phyloP scores from a whole-genome alignment of 2,888 invertebrate genomes.

The Ditula angustiorana region DNA sequence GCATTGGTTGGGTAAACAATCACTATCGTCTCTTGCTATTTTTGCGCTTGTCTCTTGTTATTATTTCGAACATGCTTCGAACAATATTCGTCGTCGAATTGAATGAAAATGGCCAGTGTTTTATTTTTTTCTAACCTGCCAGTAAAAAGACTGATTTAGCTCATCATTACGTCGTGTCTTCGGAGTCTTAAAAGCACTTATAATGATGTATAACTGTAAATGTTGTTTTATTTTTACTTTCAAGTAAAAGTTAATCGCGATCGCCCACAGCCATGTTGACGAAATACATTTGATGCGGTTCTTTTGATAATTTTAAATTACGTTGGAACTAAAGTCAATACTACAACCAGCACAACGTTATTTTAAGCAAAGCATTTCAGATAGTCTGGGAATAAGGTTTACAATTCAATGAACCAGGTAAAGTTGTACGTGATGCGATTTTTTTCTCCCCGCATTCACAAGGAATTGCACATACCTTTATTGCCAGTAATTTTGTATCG shows the following conservation, averaged over 20 bases:
- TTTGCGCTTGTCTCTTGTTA: background rate
- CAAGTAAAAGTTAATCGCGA: conserved; percentile 23
- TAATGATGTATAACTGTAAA: conserved; percentile 11
- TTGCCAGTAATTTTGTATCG: conserved; percentile 12
- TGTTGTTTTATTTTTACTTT: conserved; percentile 18
- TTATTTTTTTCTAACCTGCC: conserved; percentile 1
- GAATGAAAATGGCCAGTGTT: background rate
- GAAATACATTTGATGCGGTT: conserved; percentile 32
- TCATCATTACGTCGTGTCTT: background rate
- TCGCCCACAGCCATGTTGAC: background rate
- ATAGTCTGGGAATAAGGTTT: background rate
- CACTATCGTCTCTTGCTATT: background rate
- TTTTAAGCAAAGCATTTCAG: background rate
- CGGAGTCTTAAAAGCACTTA: background rate
- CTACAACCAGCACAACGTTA: no score
- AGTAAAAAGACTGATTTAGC: background rate
- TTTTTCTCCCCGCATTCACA: conserved; percentile 26
- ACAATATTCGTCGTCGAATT: background rate
- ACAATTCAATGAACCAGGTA: background rate
- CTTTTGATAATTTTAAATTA: conserved; percentile 33
- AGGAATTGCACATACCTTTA: background rate
- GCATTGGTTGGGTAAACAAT: background rate
- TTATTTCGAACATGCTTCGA: background rate
- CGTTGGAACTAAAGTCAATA: conserved; percentile 1
- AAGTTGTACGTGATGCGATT: conserved; percentile 2